A percentile compares a stretch with the other conserved stretches of the same genome.
These are phyloP conservation scores for Myathropa florea DNA, from an alignment of 2,888 invertebrate species.

Conservation along the genomic window DNA sequence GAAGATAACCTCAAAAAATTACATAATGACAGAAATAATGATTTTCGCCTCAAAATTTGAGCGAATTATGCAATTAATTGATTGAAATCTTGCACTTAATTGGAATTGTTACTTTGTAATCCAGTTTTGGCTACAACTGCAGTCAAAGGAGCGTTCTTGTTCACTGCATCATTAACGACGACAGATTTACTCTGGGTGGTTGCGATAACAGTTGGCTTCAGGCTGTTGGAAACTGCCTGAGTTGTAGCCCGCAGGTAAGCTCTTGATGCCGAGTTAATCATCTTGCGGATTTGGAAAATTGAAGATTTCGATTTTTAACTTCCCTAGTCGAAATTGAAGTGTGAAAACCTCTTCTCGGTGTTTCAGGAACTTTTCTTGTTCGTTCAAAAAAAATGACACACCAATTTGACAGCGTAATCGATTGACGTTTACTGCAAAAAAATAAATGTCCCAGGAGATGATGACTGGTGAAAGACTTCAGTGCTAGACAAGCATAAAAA, in stretches of 20 bases:
- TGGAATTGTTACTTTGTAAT: slow-evolving; percentile 82
- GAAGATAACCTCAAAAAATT: slow-evolving; percentile 73
- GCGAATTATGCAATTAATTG: slow-evolving; percentile 59
- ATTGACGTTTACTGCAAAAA: slow-evolving; percentile 46
- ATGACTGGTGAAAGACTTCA: not conserved
- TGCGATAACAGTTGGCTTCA: slow-evolving; percentile 83
- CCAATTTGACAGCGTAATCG: slow-evolving; percentile 35
- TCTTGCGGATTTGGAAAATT: slow-evolving; percentile 76
- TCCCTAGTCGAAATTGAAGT: slow-evolving; percentile 33
- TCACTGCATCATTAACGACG: slow-evolving; percentile 77
- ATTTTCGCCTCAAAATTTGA: slow-evolving; percentile 25
- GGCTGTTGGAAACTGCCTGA: slow-evolving; percentile 86
- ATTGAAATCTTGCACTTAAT: not conserved
- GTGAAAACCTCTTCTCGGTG: slow-evolving; percentile 34
- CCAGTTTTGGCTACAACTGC: slow-evolving; percentile 84
- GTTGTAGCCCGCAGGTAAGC: slow-evolving; percentile 85
- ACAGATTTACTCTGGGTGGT: slow-evolving; percentile 82
- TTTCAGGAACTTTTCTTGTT: slow-evolving; percentile 46
- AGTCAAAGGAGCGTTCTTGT: slow-evolving; percentile 83
- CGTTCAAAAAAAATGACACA: slow-evolving; percentile 48
- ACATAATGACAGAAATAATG: slow-evolving; percentile 74
- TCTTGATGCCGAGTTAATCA: slow-evolving; percentile 85
- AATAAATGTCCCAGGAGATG: not conserved
- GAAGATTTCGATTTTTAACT: slow-evolving; percentile 30
- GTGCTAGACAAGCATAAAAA: too few species aligned